Conservation (phyloP, 2,888 invertebrate genomes). For the Hoplodrina blanda region DNA sequence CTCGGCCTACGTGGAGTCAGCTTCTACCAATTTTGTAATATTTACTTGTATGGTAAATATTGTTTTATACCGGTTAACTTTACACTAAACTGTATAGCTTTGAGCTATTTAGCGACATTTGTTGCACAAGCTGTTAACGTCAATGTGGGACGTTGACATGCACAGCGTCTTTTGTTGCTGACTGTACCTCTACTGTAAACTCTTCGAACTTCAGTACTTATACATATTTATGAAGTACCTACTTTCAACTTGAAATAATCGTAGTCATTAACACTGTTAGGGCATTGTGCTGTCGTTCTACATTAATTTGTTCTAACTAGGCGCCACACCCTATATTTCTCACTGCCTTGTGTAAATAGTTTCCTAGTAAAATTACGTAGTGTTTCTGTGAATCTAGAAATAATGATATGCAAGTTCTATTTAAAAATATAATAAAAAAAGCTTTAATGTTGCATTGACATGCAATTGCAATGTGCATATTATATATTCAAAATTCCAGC, state of each 20-base stretch:
- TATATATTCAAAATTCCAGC: too few relatives aligned
- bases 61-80: too few relatives aligned
- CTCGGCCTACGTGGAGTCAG: background rate
- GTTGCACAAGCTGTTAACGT: too few relatives aligned
- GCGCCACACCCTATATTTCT: constrained; percentile 9
- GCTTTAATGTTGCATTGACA: too few relatives aligned
- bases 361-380: background rate
- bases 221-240: background rate
- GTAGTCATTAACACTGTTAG: constrained; percentile 9
- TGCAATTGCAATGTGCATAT: too few relatives aligned
- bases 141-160: too few relatives aligned
- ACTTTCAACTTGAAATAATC: background rate
- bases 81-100: too few relatives aligned
- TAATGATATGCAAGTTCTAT: too few relatives aligned
- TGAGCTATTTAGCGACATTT: too few relatives aligned
- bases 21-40: background rate
- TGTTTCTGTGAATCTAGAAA: background rate
- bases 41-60: background rate
- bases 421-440: too few relatives aligned
- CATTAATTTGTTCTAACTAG: constrained; percentile 22
- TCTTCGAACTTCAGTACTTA: background rate
- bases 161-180: too few relatives aligned
- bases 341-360: constrained; percentile 3
- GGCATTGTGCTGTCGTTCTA: constrained; percentile 6
- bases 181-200: too few relatives aligned